A percentile compares a stretch with the other conserved stretches of the same genome.
phyloP scores from a whole-genome alignment of 2,113 vertebrate genomes.

The Oryzias melastigma region DNA sequence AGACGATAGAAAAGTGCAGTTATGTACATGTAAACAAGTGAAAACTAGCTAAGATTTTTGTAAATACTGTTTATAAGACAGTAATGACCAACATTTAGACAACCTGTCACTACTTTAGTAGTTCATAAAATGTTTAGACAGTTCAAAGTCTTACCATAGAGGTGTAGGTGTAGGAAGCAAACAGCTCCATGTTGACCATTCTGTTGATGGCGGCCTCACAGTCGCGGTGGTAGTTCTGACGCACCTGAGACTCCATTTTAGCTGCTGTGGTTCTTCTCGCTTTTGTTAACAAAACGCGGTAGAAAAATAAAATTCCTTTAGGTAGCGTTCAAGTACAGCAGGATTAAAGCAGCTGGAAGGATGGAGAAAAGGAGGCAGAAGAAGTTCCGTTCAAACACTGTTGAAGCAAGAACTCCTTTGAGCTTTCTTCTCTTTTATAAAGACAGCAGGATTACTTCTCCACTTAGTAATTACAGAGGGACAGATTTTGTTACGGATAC shows the following conservation, averaged over 20 bases:
- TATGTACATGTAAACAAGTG: no score
- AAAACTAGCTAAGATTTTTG: no score
- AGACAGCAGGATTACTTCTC: rapidly evolving
- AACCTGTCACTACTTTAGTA: no score
- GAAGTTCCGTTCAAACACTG: conserved; percentile 87
- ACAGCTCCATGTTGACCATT: conserved; percentile 20
- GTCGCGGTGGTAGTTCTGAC: conserved; percentile 85
- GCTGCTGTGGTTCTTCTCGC: conserved; percentile 14
- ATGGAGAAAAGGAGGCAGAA: neutral
- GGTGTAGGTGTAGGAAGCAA: no score
- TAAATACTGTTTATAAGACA: no score
- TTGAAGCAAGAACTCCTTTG: conserved; percentile 23
- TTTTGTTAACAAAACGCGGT: conserved; percentile 47
- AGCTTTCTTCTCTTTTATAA: conserved; percentile 1
- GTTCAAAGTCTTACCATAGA: no score
- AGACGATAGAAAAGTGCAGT: no score
- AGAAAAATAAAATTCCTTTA: conserved; percentile 42
- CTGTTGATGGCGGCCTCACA: conserved; percentile 80
- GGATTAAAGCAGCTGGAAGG: neutral
- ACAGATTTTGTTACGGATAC: neutral
- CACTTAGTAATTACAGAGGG: conserved; percentile 35
- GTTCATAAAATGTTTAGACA: no score
- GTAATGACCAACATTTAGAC: no score
- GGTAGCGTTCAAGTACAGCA: conserved; percentile 19
- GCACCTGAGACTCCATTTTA: conserved; percentile 77